Evolutionary conservation across 2,797 vertebrate genomes (phyloP), one percentile per base, ranked within the genome.

Genomic region (Erpetoichthys calabaricus): DNA sequence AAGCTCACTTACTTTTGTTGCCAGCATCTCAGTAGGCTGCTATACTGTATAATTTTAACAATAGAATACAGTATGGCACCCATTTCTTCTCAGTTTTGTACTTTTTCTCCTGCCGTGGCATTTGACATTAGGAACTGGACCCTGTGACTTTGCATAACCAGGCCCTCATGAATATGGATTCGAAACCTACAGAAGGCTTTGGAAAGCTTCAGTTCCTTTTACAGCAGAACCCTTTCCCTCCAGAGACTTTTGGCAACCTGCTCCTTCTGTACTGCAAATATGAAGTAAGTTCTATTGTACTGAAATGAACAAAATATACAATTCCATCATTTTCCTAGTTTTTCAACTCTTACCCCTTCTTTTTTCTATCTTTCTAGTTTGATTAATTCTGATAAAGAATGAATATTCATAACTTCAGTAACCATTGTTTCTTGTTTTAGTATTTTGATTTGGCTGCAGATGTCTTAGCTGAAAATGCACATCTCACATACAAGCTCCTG

Each of bases 131-230:
- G 7, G 85, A 87, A 68, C 45, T 87, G 56, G 85, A 86, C 51
- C 81, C 85, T 0, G 84, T 87, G 57, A 87, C 85, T 0, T 66
- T 87, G 61, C 85, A 87, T 64, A 87, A 87, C 67, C 84, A 87
- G 57, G 85, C 85, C 0, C 71, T 87, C 3, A 81, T 87, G 79
- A 85, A 86, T 60, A 87, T 87, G 84, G 84, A 84, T 9, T 50
- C 45, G 43, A 77, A 73, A 55, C 83, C 85, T 51, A 84, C 75
- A 0, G 85, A 85, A 51, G 85, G 85, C 4, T 85, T 86, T 58
- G 82, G 83, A 59, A 85, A 84, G 45, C 67, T 87, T 6, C 82
- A 86, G 63, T 87, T 86, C 56, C 70, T 87, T 56, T 71, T 87
- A 41, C 76, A 81, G 51, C 85, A 87, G 71, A 84, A 78, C 57